These are phyloP conservation scores for Tanytarsus gracilentus DNA, from an alignment of 2,888 invertebrate species.

Conservation along the genomic window DNA sequence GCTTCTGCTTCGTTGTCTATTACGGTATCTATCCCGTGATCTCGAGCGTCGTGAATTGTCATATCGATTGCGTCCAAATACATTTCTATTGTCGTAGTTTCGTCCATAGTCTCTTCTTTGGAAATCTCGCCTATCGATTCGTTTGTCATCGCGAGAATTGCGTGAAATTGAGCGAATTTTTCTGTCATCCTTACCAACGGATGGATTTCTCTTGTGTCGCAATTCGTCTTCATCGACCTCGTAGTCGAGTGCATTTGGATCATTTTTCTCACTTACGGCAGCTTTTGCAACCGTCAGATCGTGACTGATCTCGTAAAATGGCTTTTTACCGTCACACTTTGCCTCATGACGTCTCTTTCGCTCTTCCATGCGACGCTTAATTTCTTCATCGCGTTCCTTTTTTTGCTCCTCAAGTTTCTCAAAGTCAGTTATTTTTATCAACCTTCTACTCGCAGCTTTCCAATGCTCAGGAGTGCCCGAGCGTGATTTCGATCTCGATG, in stretches of 20 bases:
- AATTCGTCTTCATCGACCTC: conserved; percentile 52
- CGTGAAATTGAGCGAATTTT: conserved; percentile 1
- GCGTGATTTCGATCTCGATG: conserved; percentile 73
- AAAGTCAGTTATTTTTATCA: conserved; percentile 72
- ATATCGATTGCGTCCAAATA: neutral
- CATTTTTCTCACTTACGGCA: conserved; percentile 38
- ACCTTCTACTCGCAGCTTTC: conserved; percentile 78
- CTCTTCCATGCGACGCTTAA: too few relatives aligned
- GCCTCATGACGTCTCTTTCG: too few relatives aligned
- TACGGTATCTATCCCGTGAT: too few relatives aligned
- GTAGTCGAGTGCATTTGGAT: conserved; percentile 53
- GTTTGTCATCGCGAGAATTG: too few relatives aligned
- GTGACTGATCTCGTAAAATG: conserved; percentile 43
- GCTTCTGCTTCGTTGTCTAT: too few relatives aligned
- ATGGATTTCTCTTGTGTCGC: conserved; percentile 15
- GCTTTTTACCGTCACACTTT: conserved; percentile 40
- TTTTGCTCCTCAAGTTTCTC: conserved; percentile 65
- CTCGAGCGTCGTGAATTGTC: neutral
- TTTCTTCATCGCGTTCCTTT: conserved; percentile 47
- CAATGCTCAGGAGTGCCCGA: conserved; percentile 92
- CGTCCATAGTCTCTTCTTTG: too few relatives aligned
- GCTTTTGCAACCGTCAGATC: conserved; percentile 32
- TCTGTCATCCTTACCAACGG: conserved; percentile 18
- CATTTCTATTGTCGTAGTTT: too few relatives aligned
- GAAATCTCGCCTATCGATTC: too few relatives aligned